Percentiles rank a stretch among this genome's conserved stretches.
These are phyloP conservation scores for Morpho deidamia DNA, from an alignment of 2,888 invertebrate species.

Conservation along the genomic window DNA sequence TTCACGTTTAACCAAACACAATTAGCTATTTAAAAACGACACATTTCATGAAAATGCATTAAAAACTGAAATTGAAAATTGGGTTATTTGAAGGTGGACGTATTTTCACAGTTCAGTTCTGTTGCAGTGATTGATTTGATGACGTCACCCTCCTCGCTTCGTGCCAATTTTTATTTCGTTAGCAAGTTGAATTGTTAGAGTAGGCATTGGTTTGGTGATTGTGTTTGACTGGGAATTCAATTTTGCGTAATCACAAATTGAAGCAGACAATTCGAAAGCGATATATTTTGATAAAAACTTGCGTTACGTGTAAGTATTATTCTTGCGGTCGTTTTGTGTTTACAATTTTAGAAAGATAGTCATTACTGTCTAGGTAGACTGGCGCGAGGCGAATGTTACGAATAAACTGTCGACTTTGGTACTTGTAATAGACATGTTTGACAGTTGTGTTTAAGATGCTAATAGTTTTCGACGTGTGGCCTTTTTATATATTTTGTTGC, in stretches of 20 bases:
- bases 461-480: too few species aligned
- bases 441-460: too few species aligned
- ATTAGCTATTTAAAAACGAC: background rate
- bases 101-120: constrained; percentile 14
- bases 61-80: constrained; percentile 15
- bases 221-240: constrained; percentile 7
- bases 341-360: background rate
- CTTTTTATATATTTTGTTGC: too few species aligned
- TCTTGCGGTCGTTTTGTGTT: background rate
- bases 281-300: background rate
- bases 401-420: background rate
- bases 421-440: too few species aligned
- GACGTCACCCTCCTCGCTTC: constrained; percentile 17
- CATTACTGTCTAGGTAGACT: background rate
- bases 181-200: constrained; percentile 11
- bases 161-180: constrained; percentile 21
- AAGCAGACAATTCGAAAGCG: constrained; percentile 4
- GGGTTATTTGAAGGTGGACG: constrained; percentile 14
- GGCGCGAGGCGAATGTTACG: background rate
- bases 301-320: background rate
- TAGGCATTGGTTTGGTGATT: constrained; percentile 6
- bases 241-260: constrained; percentile 2
- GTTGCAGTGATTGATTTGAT: constrained; percentile 23
- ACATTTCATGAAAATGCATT: constrained; percentile 4
- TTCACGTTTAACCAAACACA: background rate